Evolutionary conservation across 2,888 invertebrate genomes (phyloP).

Genomic region (Erynnis tages): DNA sequence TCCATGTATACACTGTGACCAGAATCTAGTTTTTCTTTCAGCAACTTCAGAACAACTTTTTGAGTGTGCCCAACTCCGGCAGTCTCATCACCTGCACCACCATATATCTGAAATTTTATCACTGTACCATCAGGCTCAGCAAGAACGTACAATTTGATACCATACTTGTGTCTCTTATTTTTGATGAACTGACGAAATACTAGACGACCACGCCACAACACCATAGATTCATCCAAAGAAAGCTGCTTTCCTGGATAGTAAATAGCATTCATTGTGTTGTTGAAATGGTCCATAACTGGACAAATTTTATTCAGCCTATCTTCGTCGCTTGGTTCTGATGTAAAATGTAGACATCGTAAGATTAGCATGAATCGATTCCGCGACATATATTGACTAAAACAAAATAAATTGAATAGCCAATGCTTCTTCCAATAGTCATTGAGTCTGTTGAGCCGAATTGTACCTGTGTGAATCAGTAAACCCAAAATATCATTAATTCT

Average conservation of each 20-base stretch:
- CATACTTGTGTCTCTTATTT: conserved; percentile 47
- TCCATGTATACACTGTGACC: conserved; percentile 47
- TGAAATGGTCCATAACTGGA: conserved; percentile 14
- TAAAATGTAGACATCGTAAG: too few species aligned
- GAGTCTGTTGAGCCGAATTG: too few species aligned
- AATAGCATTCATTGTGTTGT: background rate
- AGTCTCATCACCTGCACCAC: conserved; percentile 35
- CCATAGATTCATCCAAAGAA: conserved; percentile 43
- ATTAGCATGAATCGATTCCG: too few species aligned
- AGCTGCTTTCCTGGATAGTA: conserved; percentile 28
- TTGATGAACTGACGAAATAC: conserved; percentile 31
- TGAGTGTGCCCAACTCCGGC: conserved; percentile 35
- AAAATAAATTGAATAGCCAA: too few species aligned
- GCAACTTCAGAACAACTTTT: conserved; percentile 42
- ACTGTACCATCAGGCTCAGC: conserved; percentile 44
- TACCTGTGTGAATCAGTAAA: too few species aligned
- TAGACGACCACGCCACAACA: conserved; percentile 43
- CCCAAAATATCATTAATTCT: too few species aligned
- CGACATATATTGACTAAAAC: too few species aligned
- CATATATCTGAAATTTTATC: conserved; percentile 37
- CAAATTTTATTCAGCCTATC: too few species aligned
- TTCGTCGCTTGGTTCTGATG: too few species aligned
- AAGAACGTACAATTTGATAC: conserved; percentile 48
- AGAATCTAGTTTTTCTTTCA: conserved; percentile 40
- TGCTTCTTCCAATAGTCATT: too few species aligned